Evolutionary conservation across 2,797 vertebrate genomes (phyloP).

Genomic region (Diplodus sargus): DNA sequence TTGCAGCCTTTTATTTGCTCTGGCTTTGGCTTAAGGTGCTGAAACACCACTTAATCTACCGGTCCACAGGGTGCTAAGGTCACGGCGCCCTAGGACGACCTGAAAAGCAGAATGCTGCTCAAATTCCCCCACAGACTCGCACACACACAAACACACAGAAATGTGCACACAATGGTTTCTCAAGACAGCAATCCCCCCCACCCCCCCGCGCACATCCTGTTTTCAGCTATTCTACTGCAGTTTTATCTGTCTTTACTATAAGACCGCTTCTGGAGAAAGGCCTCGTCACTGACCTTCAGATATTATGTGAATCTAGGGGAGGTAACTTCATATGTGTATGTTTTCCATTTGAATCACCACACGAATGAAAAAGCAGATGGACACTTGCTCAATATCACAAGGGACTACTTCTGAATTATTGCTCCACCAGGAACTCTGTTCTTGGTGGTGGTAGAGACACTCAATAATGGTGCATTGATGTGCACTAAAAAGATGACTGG

Average conservation of each 20-base stretch:
- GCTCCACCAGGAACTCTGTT: not conserved
- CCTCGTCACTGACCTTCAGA: conserved; percentile 19
- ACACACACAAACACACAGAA: conserved; percentile 31
- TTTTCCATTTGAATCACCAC: not conserved
- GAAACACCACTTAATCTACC: conserved; percentile 78
- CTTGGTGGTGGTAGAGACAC: not conserved
- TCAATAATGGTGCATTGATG: not conserved
- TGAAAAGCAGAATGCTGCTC: conserved; percentile 41
- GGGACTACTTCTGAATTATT: conserved; percentile 3
- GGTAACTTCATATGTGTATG: conserved; percentile 3
- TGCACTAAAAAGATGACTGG: not conserved
- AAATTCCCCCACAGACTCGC: conserved; percentile 30
- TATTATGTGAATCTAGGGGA: not conserved
- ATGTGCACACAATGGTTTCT: conserved; percentile 6
- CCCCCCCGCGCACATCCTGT: conserved; percentile 15
- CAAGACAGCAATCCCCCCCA: too few relatives aligned
- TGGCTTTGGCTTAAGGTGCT: conserved; percentile 70
- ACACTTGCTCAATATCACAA: conserved; percentile 10
- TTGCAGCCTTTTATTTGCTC: conserved; percentile 73
- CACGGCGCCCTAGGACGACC: conserved; percentile 43
- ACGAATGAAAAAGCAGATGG: not conserved
- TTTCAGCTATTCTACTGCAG: conserved; percentile 22
- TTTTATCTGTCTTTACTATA: conserved; percentile 18
- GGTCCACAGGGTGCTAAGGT: conserved; percentile 65
- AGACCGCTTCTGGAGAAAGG: conserved; percentile 9